These are phyloP conservation scores for Variabilichromis moorii DNA, from an alignment of 2,113 vertebrate species.

Conservation along the genomic window DNA sequence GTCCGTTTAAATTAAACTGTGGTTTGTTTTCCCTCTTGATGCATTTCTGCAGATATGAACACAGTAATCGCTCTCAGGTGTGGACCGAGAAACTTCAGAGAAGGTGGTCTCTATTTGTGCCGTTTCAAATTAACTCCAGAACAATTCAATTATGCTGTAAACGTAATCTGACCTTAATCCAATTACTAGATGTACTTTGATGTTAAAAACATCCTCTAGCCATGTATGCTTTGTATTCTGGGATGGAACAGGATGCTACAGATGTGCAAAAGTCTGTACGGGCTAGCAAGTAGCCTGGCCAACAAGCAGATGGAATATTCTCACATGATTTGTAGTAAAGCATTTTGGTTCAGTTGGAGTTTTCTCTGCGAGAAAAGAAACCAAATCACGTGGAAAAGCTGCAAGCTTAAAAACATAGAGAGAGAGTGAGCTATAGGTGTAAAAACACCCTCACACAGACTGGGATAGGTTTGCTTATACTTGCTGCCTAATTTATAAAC, in stretches of 20 bases:
- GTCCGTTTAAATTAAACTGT: background rate
- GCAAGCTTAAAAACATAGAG: background rate
- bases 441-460: background rate
- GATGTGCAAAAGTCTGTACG: background rate
- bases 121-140: background rate
- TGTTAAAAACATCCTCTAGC: background rate
- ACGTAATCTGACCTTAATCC: background rate
- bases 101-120: background rate
- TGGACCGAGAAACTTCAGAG: background rate
- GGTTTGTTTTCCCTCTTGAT: background rate
- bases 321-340: background rate
- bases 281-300: background rate
- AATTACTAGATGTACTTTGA: background rate
- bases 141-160: background rate
- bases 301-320: background rate
- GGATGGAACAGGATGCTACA: background rate
- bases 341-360: background rate
- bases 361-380: background rate
- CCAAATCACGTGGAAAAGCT: background rate
- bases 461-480: background rate
- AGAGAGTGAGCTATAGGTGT: background rate
- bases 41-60: background rate
- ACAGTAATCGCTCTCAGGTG: background rate
- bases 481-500: background rate
- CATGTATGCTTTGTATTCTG: background rate